Percentiles rank a stretch among this genome's conserved stretches.
Evolutionary conservation across 1,140 invertebrate species (phyloP).

Genomic region (Drosophila murphyi): DNA sequence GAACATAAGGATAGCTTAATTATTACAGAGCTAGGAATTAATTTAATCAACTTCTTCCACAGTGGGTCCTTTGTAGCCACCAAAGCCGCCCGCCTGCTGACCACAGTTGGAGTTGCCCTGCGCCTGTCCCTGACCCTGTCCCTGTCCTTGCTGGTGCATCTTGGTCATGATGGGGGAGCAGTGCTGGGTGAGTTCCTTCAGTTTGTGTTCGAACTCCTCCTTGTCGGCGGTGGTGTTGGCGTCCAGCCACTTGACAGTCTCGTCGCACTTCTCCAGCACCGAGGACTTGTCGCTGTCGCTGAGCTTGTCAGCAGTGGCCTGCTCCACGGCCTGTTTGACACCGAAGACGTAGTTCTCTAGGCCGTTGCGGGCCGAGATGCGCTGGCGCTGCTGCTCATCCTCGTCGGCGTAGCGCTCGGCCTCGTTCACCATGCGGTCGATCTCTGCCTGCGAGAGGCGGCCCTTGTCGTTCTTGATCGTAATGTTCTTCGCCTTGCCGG

Average conservation of each 20-base stretch:
- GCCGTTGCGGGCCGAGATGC: conserved; percentile 86
- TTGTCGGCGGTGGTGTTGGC: conserved; percentile 87
- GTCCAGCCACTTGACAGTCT: conserved; percentile 88
- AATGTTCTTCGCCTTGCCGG: conserved; percentile 89
- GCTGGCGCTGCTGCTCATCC: conserved; percentile 89
- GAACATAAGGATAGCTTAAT: conserved; percentile 2
- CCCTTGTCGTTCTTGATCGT: conserved; percentile 94
- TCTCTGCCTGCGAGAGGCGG: conserved; percentile 91
- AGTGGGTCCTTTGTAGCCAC: conserved; percentile 86
- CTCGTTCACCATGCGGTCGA: conserved; percentile 86
- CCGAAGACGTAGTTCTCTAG: conserved; percentile 91
- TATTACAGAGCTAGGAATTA: neutral
- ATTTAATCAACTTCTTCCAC: conserved; percentile 90
- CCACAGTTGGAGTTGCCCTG: conserved; percentile 79
- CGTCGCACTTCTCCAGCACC: conserved; percentile 85
- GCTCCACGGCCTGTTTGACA: conserved; percentile 87
- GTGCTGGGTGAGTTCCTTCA: conserved; percentile 85
- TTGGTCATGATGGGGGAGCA: conserved; percentile 87
- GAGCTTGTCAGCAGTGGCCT: conserved; percentile 87
- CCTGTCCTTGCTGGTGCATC: conserved; percentile 83
- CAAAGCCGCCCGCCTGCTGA: conserved; percentile 85
- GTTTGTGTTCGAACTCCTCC: conserved; percentile 87
- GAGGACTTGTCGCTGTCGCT: conserved; percentile 87
- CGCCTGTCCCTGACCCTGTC: conserved; percentile 42
- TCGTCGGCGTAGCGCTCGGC: conserved; percentile 84